Conservation (phyloP, 2,797 vertebrate genomes). For the Lacerta bilineata region DNA sequence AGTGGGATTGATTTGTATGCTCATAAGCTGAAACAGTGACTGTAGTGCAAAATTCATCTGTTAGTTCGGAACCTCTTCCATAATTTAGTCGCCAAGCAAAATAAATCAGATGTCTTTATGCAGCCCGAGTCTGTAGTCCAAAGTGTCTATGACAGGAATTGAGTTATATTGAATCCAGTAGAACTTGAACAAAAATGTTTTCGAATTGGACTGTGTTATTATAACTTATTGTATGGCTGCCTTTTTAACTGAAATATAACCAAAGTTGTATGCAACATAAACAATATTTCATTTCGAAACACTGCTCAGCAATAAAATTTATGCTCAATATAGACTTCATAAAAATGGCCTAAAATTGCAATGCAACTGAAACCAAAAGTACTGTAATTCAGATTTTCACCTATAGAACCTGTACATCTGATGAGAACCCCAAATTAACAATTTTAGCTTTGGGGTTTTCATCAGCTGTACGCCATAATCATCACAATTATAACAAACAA, state of each 20-base stretch:
- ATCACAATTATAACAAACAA: too few relatives aligned
- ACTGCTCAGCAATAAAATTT: neutral
- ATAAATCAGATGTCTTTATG: neutral
- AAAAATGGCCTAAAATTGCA: neutral
- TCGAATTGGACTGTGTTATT: neutral
- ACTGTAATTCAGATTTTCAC: neutral
- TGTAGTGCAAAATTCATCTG: neutral
- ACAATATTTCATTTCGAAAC: neutral
- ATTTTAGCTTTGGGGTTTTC: too few relatives aligned
- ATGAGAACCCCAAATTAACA: too few relatives aligned
- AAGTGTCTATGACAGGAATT: neutral
- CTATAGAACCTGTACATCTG: neutral
- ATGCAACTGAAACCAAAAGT: neutral
- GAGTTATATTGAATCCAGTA: neutral
- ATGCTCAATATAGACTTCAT: neutral
- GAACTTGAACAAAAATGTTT: neutral
- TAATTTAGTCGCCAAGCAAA: neutral
- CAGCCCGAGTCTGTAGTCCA: neutral
- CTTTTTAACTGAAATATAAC: neutral
- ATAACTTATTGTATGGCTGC: neutral
- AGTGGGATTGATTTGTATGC: neutral
- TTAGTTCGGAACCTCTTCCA: neutral
- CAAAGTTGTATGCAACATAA: neutral
- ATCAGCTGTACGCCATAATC: too few relatives aligned
- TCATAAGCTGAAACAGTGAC: neutral